These are phyloP conservation scores for Labrus mixtus DNA, from an alignment of 2,113 vertebrate species.

Conservation along the genomic window DNA sequence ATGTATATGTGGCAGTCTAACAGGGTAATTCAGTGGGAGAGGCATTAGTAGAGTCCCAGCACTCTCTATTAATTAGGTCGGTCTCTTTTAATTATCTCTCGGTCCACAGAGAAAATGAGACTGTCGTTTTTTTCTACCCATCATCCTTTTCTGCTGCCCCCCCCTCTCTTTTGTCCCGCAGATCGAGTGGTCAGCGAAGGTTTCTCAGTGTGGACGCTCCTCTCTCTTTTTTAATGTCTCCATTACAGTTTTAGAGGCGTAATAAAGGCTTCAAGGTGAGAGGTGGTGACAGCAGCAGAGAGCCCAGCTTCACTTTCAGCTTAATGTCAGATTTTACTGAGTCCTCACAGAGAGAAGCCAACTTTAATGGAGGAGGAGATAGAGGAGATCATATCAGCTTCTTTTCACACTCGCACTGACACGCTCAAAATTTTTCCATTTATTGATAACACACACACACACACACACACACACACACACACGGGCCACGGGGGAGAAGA, in stretches of 20 bases:
- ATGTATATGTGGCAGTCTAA: conserved; percentile 28
- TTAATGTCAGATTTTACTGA: no score
- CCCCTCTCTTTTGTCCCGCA: background rate
- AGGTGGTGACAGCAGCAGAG: conserved; percentile 9
- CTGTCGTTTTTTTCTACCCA: background rate
- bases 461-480: no score
- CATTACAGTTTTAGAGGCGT: conserved; percentile 33
- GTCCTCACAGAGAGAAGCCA: no score
- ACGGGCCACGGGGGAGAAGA: no score
- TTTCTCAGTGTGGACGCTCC: background rate
- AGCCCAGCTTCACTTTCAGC: background rate
- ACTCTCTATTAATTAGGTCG: conserved; percentile 60
- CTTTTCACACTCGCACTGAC: no score
- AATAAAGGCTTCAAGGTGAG: conserved; percentile 26
- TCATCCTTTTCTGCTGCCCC: conserved; percentile 6
- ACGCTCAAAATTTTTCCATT: no score
- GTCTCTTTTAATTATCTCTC: conserved; percentile 67
- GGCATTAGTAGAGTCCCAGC: conserved; percentile 23
- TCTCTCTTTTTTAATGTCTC: conserved; percentile 28
- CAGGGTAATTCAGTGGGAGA: conserved; percentile 36
- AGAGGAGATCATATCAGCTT: no score
- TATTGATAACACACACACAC: no score
- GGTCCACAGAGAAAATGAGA: conserved; percentile 41
- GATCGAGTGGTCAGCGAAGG: conserved; percentile 5
- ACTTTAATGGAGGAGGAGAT: no score